Base-by-base conservation (phyloP, 1,140 invertebrate species). In the Maconellicoccus hirsutus region DNA sequence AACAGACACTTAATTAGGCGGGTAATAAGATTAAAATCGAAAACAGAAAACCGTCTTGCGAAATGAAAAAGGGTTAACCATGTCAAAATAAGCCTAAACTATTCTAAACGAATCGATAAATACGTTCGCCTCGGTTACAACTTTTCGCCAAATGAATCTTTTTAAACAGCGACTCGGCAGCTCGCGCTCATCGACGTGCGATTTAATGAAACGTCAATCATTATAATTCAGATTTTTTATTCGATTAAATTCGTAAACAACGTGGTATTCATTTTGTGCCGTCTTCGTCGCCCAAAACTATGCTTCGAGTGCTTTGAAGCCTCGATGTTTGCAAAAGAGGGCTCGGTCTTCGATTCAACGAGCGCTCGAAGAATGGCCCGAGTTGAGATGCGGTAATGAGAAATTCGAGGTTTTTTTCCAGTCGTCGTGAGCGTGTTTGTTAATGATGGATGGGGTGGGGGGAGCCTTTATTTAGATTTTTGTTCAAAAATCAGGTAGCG, bases 11-110 rank as follows among this genome's bases (percentile, higher is more conserved):
- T 52, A 52, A 52, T 52, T 52, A 52, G 42, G 42, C 42, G 42
- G n/a, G 42, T 52, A 52, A 52, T 52, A 52, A 52, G 42, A 52
- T 52, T 52, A 52, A 52, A 52, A 52, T 52, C 42, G 42, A 52
- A 52, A 52, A 52, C 42, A 52, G 42, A 14, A 52, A 52, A 52
- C 10, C 42, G 42, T 52, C 42, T 52, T 52, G 42, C 16, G 12
- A 52, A 52, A 52, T 52, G 42, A 52, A 52, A 52, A 52, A 52
- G 42, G 42, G 42, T 52, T 52, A 52, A 52, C 42, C 42, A 19
- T 52, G 42, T 52, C 42, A 52, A 52, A 52, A 52, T 52, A 52
- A 52, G 42, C 42, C 42, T 52, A 52, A 52, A 52, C 42, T 52
- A 52, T 52, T 52, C 16, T 19, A 52, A 52, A 14, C 42, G 42